These are phyloP conservation scores for Globodera rostochiensis DNA, from an alignment of 1,140 invertebrate species.

Conservation along the genomic window DNA sequence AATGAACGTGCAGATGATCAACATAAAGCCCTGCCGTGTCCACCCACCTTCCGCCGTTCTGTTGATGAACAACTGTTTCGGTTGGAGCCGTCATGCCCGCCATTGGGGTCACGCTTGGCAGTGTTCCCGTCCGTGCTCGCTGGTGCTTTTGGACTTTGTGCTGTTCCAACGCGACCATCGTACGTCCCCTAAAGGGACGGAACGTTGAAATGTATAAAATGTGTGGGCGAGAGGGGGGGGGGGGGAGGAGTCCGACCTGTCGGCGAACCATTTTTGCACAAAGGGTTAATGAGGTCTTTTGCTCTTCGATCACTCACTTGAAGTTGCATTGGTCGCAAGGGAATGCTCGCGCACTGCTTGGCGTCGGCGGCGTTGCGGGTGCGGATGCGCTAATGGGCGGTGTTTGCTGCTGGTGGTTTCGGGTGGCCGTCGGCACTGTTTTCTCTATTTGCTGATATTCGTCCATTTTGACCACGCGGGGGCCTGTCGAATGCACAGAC, in stretches of 20 bases:
- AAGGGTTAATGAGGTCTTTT: no score
- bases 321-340: slow-evolving; percentile 45
- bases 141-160: slow-evolving; percentile 39
- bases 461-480: background rate
- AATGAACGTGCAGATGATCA: background rate
- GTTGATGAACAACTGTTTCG: background rate
- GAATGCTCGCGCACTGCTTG: slow-evolving; percentile 7
- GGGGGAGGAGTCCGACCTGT: no score
- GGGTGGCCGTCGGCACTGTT: background rate
- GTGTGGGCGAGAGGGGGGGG: no score
- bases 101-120: background rate
- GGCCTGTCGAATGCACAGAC: slow-evolving; percentile 13
- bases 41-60: slow-evolving; percentile 6
- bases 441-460: slow-evolving; percentile 8
- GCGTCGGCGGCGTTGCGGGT: slow-evolving; percentile 1
- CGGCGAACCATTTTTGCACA: no score
- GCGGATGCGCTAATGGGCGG: background rate
- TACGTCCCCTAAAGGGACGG: slow-evolving; percentile 29
- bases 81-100: background rate
- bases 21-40: background rate
- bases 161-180: slow-evolving; percentile 31
- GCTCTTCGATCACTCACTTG: slow-evolving; percentile 21
- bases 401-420: slow-evolving; percentile 17
- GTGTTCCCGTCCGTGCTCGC: background rate
- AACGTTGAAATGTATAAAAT: no score